Percentiles rank a stretch among this genome's conserved stretches.
These are phyloP conservation scores for Takifugu bimaculatus DNA, from an alignment of 2,113 vertebrate genomes.

Conservation along the genomic window DNA sequence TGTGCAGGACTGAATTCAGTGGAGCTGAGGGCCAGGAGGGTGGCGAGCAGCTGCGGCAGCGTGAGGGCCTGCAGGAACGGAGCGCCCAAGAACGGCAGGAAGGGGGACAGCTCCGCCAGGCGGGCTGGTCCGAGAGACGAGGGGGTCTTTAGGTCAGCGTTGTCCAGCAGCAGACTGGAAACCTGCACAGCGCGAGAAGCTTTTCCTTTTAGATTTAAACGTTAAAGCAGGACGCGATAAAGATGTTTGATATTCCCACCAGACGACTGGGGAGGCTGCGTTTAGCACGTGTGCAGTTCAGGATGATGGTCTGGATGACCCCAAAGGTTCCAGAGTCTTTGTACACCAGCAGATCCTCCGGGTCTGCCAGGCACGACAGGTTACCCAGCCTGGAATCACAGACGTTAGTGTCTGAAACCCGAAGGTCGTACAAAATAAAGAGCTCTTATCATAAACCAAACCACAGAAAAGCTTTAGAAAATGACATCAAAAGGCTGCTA, in stretches of 20 bases:
- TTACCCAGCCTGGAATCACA: conserved; percentile 65
- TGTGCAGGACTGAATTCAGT: conserved; percentile 69
- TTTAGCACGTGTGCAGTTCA: conserved; percentile 61
- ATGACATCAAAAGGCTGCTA: not conserved
- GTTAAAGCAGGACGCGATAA: not conserved
- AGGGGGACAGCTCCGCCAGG: conserved; percentile 54
- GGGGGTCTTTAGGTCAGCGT: conserved; percentile 46
- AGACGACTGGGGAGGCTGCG: conserved; percentile 61
- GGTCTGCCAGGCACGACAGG: conserved; percentile 66
- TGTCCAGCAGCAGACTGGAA: conserved; percentile 61
- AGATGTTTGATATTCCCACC: conserved; percentile 47
- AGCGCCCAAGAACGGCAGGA: conserved; percentile 70
- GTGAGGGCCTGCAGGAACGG: conserved; percentile 70
- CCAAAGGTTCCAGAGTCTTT: conserved; percentile 47
- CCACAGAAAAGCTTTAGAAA: too few relatives aligned
- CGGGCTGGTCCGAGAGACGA: conserved; percentile 46
- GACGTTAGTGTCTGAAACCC: not conserved
- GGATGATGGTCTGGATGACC: conserved; percentile 65
- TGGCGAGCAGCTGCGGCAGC: conserved; percentile 55
- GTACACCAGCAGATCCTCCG: conserved; percentile 65
- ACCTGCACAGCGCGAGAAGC: conserved; percentile 48
- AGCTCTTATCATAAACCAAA: too few relatives aligned
- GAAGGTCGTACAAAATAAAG: too few relatives aligned
- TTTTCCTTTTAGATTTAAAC: not conserved
- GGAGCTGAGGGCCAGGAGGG: conserved; percentile 51